phyloP scores from a whole-genome alignment of 2,888 invertebrate species.

The Erebia ligea region DNA sequence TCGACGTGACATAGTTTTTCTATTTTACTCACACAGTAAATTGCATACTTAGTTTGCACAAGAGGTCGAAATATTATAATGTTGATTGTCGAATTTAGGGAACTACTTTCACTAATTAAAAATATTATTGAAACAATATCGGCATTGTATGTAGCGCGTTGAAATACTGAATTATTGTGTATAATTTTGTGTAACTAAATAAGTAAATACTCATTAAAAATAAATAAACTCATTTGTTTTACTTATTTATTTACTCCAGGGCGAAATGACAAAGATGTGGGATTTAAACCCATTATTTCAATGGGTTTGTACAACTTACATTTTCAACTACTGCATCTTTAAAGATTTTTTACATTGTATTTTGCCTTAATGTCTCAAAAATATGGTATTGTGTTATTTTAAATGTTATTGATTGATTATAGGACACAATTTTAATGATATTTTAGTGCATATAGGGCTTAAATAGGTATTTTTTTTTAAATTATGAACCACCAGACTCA shows the following conservation, averaged over 20 bases:
- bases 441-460: conserved; percentile 56
- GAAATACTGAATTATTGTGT: no score
- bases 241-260: no score
- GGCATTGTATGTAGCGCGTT: no score
- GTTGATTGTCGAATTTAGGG: neutral
- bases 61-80: neutral
- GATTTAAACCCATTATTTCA: no score
- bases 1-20: neutral
- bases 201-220: no score
- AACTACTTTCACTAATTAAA: neutral
- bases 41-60: neutral
- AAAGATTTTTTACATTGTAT: conserved; percentile 45
- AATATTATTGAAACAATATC: neutral
- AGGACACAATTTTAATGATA: conserved; percentile 46
- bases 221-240: no score
- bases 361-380: conserved; percentile 69
- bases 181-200: no score
- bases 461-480: conserved; percentile 52
- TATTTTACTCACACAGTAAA: neutral
- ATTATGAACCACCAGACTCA: conserved; percentile 3
- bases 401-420: conserved; percentile 50
- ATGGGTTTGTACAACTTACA: no score
- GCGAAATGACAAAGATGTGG: no score
- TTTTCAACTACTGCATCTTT: no score
- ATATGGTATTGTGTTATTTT: conserved; percentile 40